Evolutionary conservation across 2,113 vertebrate species (phyloP), one percentile per base, ranked within the genome.

Genomic region (Sorex fumeus): DNA sequence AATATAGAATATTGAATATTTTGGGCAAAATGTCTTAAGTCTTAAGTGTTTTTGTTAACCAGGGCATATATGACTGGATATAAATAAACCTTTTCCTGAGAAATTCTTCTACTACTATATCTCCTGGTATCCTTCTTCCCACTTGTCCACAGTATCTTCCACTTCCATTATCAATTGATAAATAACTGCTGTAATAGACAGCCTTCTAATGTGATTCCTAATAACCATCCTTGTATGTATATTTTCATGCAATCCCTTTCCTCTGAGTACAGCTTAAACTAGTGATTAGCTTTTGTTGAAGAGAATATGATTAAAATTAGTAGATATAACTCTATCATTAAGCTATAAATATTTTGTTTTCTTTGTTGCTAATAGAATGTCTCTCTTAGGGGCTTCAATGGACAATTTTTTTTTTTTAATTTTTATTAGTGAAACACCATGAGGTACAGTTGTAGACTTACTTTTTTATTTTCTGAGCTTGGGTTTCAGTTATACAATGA

Each of bases 211-310:
- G n/a, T 50, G 12, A 13, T 27, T 11, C 6, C 36, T 70, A 40
- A 0, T 25, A 6, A n/a, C 6, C 18, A 12, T 53, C 50, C 43
- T 50, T 13, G 0, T 28, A 71, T 79, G 25, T 34, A n/a, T 8
- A 11, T 32, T 1, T 23, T 88, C 88, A 5, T 32, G 4, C 23
- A 40, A 60, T 69, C 6, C 10, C 23, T 25, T 67, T 4, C 18
- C 27, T 2, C 75, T 25, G 27, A 62, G 18, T 82, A 32, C 85
- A 74, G 62, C 6, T 30, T n/a, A 25, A 28, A 79, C 9, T 53
- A 50, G 11, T 79, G 28, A 75, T 40, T 92, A 84, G 28, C n/a
- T 93, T 92, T 32, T 86, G 71, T 50, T 70, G 43, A 70, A 66
- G 5, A 84, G n/a, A 86, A 70, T 88, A 67, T 47, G 21, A 21